These are phyloP conservation scores for Haemorhous mexicanus DNA, from an alignment of 2,113 vertebrate genomes.

Conservation along the genomic window DNA sequence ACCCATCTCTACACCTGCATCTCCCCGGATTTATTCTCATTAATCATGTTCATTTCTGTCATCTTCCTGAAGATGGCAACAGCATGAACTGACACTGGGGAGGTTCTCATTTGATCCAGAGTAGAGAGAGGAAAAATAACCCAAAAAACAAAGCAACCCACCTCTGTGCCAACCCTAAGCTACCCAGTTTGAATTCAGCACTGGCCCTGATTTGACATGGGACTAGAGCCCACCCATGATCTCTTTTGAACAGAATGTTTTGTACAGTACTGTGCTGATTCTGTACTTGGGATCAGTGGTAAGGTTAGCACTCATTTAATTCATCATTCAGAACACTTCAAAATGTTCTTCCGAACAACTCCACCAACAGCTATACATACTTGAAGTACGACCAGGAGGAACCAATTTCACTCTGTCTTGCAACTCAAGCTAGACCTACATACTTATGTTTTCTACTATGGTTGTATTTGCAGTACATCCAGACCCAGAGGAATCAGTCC, in stretches of 20 bases:
- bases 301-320: not conserved
- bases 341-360: not conserved
- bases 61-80: not conserved
- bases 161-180: not conserved
- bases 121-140: no score
- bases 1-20: not conserved
- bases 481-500: not conserved
- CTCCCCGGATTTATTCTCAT: not conserved
- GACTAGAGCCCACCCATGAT: not conserved
- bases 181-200: not conserved
- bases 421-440: not conserved
- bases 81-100: not conserved
- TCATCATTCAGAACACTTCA: not conserved
- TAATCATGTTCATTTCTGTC: not conserved
- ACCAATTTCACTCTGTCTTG: not conserved
- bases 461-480: not conserved
- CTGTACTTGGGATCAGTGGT: not conserved
- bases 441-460: not conserved
- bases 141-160: rapidly evolving
- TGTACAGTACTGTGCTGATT: not conserved
- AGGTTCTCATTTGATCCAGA: not conserved
- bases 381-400: not conserved
- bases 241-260: not conserved
- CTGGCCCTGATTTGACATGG: not conserved
- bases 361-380: not conserved